Percentiles rank a stretch among this genome's conserved stretches.
Evolutionary conservation across 2,797 vertebrate genomes (phyloP).

Genomic region (Myotis myotis): DNA sequence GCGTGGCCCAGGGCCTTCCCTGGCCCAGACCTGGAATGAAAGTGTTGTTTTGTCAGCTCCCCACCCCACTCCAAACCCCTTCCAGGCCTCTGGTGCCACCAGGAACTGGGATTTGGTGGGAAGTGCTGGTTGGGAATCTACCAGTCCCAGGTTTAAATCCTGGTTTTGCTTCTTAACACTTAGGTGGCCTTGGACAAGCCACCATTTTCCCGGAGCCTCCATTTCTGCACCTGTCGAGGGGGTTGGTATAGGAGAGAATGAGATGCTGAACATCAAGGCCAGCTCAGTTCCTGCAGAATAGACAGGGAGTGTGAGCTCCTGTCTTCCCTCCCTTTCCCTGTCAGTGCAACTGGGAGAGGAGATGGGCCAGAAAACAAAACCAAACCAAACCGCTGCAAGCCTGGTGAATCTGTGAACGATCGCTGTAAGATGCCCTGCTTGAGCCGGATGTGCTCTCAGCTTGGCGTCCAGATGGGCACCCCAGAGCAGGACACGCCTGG

Average conservation of each 20-base stretch:
- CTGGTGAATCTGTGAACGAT: neutral
- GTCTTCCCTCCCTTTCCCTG: neutral
- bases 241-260: neutral
- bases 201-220: neutral
- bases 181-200: neutral
- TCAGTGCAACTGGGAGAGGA: neutral
- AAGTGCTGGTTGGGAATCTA: neutral
- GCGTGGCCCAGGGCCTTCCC: neutral
- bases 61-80: neutral
- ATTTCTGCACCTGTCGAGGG: neutral
- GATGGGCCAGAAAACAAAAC: neutral
- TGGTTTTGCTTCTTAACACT: neutral
- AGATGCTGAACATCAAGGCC: neutral
- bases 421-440: neutral
- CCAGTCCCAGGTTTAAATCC: neutral
- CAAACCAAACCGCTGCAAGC: neutral
- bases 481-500: slow-evolving; percentile 44
- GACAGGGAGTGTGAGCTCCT: neutral
- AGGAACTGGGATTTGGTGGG: neutral
- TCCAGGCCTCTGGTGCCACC: neutral
- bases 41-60: neutral
- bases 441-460: slow-evolving; percentile 4
- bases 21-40: neutral
- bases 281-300: neutral
- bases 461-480: slow-evolving; percentile 61